Conservation (phyloP, 2,113 vertebrate genomes). For the Ascaphus truei region DNA sequence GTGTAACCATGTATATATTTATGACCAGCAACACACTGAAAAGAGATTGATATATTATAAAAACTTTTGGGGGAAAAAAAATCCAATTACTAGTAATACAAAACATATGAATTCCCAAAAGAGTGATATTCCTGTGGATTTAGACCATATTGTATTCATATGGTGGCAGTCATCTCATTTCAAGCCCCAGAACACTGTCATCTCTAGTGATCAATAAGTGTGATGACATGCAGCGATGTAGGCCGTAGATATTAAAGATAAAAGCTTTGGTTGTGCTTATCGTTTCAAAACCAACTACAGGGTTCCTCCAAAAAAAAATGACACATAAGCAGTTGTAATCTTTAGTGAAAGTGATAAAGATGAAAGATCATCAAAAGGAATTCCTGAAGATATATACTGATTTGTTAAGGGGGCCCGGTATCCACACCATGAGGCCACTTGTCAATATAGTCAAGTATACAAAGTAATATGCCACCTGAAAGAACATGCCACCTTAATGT, state of each 20-base stretch:
- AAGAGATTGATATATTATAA: neutral
- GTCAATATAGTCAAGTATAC: neutral
- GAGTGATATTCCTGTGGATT: constrained; percentile 6
- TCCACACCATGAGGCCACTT: neutral
- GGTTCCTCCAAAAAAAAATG: constrained; percentile 18
- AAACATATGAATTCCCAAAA: constrained; percentile 19
- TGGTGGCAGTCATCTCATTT: constrained; percentile 19
- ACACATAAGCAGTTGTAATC: constrained; percentile 24
- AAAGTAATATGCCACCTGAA: no score
- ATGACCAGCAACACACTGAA: neutral
- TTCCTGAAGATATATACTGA: constrained; percentile 24
- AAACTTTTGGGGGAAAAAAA: neutral
- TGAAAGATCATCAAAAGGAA: constrained; percentile 8
- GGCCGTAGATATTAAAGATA: constrained; percentile 30
- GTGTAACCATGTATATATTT: no score
- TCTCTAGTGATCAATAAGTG: constrained; percentile 33
- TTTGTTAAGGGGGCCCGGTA: constrained; percentile 13
- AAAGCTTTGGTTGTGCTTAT: constrained; percentile 30
- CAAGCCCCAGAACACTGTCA: constrained; percentile 16
- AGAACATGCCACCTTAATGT: neutral
- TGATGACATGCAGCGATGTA: constrained; percentile 19
- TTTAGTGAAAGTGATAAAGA: constrained; percentile 27
- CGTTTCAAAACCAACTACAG: constrained; percentile 27
- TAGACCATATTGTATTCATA: constrained; percentile 23
- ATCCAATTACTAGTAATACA: constrained; percentile 5